Percentiles rank a stretch among this genome's conserved stretches.
Evolutionary conservation across 2,888 invertebrate species (phyloP).

Genomic region (Spisula subtruncata): DNA sequence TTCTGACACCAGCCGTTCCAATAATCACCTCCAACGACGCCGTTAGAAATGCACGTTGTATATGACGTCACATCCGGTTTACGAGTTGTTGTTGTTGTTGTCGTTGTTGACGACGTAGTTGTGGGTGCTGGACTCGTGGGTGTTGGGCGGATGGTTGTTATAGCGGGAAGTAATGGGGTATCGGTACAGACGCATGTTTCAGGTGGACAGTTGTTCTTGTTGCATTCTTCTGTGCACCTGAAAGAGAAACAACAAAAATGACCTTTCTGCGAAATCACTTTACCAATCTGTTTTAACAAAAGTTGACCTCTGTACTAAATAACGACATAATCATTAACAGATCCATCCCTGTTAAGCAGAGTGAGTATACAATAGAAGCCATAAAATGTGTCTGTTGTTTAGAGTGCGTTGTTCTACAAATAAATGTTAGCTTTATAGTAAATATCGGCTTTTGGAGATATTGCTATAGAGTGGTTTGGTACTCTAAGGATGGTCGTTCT

Average conservation of each 20-base stretch:
- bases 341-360: too few relatives aligned
- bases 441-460: too few relatives aligned
- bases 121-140: constrained; percentile 34
- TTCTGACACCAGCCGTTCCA: constrained; percentile 68
- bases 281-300: too few relatives aligned
- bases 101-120: neutral
- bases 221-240: constrained; percentile 66
- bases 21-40: constrained; percentile 51
- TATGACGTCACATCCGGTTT: constrained; percentile 36
- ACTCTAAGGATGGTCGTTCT: too few relatives aligned
- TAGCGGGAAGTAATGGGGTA: neutral
- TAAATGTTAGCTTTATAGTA: too few relatives aligned
- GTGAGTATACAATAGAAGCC: too few relatives aligned
- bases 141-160: constrained; percentile 14
- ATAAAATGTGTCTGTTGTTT: too few relatives aligned
- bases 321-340: too few relatives aligned
- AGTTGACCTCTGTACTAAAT: too few relatives aligned
- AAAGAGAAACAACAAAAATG: neutral
- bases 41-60: constrained; percentile 52
- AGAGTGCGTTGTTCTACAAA: too few relatives aligned
- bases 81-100: constrained; percentile 34
- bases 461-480: too few relatives aligned
- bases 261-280: too few relatives aligned
- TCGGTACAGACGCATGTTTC: constrained; percentile 61
- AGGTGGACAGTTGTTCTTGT: constrained; percentile 54